Base-by-base conservation (phyloP, 2,113 vertebrate genomes). In the Psilopogon haemacephalus region DNA sequence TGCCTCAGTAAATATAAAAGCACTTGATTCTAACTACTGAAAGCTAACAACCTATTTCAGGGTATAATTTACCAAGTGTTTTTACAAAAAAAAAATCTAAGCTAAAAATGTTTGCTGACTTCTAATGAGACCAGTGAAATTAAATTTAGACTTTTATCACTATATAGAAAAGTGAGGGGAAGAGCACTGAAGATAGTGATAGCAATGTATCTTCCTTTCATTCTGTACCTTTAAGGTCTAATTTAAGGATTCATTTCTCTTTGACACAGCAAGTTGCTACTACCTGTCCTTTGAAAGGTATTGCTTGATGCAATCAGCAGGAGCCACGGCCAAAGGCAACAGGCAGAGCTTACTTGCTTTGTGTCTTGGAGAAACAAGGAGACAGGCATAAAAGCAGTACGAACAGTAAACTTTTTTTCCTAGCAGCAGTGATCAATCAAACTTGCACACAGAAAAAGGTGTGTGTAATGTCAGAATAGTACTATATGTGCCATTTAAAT, bases 1-100 rank as follows among this genome's bases (percentile, higher is more conserved):
- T 69, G 55, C 59, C 69, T 63, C 9, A 79, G 55, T 76, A 83
- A 86, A 93, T 67, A 92, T 17, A 72, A 89, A 91, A 76, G 11
- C 16, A 35, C 46, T 80, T 76, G 63, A 86, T 89, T 89, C 63
- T 60, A 82, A 94, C 68, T 92, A 89, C 50, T 50, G 71, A 96
- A 96, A 90, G n/a, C 48, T 93, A 94, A 89, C 8, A 75, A 70
- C 40, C 20, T 88, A 59, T 94, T 89, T 89, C 32, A 63, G 37
- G 19, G 17, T 38, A 63, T 76, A 84, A 93, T 87, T 75, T 85
- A 65, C 26, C 78, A 89, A 26, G 32, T 82, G 46, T 59, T 89
- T 90, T 89, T 75, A 82, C 8, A 62, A 75, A 44, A 44, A 16
- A 62, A 75, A 44, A 44, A 16, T 52, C 38, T 72, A 56, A 18